A percentile compares a stretch with the other conserved stretches of the same genome.
phyloP scores from a whole-genome alignment of 2,888 invertebrate species.

The Scelioninae gen. 2 region DNA sequence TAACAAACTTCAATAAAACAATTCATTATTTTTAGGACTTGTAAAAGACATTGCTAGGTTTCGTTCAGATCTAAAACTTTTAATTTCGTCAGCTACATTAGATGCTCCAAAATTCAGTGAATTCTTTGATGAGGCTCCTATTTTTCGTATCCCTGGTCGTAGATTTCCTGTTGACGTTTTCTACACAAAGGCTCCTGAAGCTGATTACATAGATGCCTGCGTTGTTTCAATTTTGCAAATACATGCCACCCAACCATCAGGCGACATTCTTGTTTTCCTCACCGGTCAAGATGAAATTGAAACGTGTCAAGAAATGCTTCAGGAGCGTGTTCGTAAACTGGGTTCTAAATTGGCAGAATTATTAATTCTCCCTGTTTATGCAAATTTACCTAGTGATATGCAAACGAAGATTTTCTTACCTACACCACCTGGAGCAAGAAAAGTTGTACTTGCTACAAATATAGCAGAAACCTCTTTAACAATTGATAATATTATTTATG shows the following conservation, averaged over 20 bases:
- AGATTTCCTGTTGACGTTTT: slow-evolving; percentile 98
- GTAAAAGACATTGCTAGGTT: slow-evolving; percentile 97
- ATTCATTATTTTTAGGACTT: slow-evolving; percentile 76
- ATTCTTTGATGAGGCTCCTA: slow-evolving; percentile 99
- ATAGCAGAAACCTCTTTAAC: slow-evolving; percentile 99
- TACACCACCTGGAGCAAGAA: slow-evolving; percentile 96
- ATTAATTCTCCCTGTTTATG: slow-evolving; percentile 96
- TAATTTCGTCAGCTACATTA: slow-evolving; percentile 98
- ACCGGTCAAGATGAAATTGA: slow-evolving; percentile 94
- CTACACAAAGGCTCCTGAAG: slow-evolving; percentile 99
- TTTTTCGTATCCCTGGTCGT: slow-evolving; percentile 97
- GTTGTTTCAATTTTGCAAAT: slow-evolving; percentile 99
- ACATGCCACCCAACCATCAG: slow-evolving; percentile 96
- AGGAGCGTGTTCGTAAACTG: slow-evolving; percentile 92
- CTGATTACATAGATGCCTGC: slow-evolving; percentile 98
- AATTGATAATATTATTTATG: slow-evolving; percentile 98
- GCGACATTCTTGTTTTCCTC: slow-evolving; percentile 97
- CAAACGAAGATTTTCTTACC: slow-evolving; percentile 99
- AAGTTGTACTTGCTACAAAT: slow-evolving; percentile 98
- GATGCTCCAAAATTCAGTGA: slow-evolving; percentile 98
- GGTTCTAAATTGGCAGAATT: slow-evolving; percentile 96
- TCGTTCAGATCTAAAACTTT: slow-evolving; percentile 93
- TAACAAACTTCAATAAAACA: neutral
- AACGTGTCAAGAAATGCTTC: slow-evolving; percentile 90
- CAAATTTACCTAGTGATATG: slow-evolving; percentile 98